A percentile compares a stretch with the other conserved stretches of the same genome.
Conservation (phyloP, 2,797 vertebrate species). For the Eptatretus atami region DNA sequence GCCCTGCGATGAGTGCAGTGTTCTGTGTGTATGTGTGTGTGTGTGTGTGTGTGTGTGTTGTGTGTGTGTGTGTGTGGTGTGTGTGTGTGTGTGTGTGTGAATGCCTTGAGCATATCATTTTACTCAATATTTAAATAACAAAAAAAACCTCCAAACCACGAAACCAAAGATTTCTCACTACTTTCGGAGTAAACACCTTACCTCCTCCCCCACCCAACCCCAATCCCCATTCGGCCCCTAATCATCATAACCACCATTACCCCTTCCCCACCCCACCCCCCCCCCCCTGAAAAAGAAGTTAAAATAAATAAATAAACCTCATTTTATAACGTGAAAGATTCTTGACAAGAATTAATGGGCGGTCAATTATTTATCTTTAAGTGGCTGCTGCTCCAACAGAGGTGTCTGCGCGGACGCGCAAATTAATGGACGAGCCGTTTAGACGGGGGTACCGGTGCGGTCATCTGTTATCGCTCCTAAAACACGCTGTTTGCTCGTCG, state of each 20-base stretch:
- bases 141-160: too few species aligned
- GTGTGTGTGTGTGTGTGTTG: constrained; percentile 3
- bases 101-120: neutral
- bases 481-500: neutral
- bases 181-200: too few species aligned
- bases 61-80: neutral
- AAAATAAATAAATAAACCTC: too few species aligned
- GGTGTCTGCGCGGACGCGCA: neutral
- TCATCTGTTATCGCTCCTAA: neutral
- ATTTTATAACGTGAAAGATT: neutral
- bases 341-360: constrained; percentile 5
- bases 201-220: too few species aligned
- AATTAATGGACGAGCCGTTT: constrained; percentile 5
- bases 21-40: neutral
- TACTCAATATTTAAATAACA: too few species aligned
- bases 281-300: too few species aligned
- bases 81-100: neutral
- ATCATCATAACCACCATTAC: too few species aligned
- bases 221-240: too few species aligned
- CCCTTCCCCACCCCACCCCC: too few species aligned
- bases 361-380: constrained; percentile 5
- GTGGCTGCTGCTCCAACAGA: neutral
- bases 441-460: neutral
- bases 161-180: too few species aligned
- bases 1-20: neutral